These are phyloP conservation scores for Echeneis naucrates DNA, from an alignment of 2,797 vertebrate genomes.

Conservation along the genomic window DNA sequence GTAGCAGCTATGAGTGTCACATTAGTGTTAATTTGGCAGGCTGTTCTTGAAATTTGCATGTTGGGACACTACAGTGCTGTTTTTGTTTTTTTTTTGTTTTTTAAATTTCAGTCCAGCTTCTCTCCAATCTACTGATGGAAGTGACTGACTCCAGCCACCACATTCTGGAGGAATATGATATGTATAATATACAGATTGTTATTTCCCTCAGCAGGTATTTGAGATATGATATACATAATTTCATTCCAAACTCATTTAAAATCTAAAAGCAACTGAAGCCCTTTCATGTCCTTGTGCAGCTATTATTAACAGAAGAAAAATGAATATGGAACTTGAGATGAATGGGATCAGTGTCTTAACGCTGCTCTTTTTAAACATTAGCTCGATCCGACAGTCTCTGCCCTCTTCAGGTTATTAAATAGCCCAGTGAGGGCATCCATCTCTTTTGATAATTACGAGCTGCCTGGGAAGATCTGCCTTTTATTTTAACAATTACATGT, in stretches of 20 bases:
- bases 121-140: not conserved
- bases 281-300: slow-evolving; percentile 52
- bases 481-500: slow-evolving; percentile 74
- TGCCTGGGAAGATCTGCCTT: slow-evolving; percentile 65
- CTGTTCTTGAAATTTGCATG: not conserved
- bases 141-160: not conserved
- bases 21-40: not conserved
- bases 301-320: slow-evolving; percentile 68
- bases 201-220: slow-evolving; percentile 57
- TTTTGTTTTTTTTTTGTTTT: too few relatives aligned
- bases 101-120: slow-evolving; percentile 2
- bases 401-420: slow-evolving; percentile 71
- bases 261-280: slow-evolving; percentile 32
- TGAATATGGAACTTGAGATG: slow-evolving; percentile 63
- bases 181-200: slow-evolving; percentile 1
- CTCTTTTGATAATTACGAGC: slow-evolving; percentile 71
- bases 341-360: slow-evolving; percentile 67
- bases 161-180: slow-evolving; percentile 16
- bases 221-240: slow-evolving; percentile 62
- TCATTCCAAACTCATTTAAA: slow-evolving; percentile 64
- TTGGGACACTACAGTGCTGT: not conserved
- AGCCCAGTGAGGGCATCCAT: slow-evolving; percentile 67
- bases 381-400: slow-evolving; percentile 58
- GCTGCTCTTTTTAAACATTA: slow-evolving; percentile 70
- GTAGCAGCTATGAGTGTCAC: not conserved